Evolutionary conservation across 2,888 invertebrate genomes (phyloP), one percentile per base, ranked within the genome.

Genomic region (Chymomyza caudatula): DNA sequence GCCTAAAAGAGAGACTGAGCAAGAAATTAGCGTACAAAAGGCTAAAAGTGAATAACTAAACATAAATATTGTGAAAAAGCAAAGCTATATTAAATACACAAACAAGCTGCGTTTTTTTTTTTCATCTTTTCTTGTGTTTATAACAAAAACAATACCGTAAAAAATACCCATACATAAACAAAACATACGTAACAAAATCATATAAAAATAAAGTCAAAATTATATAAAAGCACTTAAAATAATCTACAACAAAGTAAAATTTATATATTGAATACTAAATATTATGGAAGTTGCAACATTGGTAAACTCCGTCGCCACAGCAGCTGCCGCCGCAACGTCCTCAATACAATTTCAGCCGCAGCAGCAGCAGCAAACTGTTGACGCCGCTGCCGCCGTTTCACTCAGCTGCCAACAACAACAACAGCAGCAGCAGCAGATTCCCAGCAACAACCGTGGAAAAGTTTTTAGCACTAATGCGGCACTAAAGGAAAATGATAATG

Each of bases 271-370:
- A 47, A 47, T 17, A 62, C 57, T 19, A 73, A 77, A 75, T 82
- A 81, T 81, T 81, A 81, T 81, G 80, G 80, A 81, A 81, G 77
- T 84, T 70, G 84, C 71, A 62, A 78, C 80, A 60, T 74, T 80
- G 69, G 71, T 72, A 37, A 80, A 80, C 62, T 73, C 72, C 60
- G 81, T 80, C 69, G 74, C 73, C 65, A 73, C 73, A 61, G 75
- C 70, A 43, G 80, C 77, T 63, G 64, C 75, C 59, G 82, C 71
- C 70, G 77, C 69, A 65, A 69, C 79, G 62, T 65, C 83, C 5
- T 63, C 29, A 8, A 37, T 37, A 37, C 29, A 37, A 37, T 37
- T 11, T 37, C 29, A 37, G 29, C 11, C 70, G 65, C 43, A 51
- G 19, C 20, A 51, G 19, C 19, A 19, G 11, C 4, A 51, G 20